Percentiles rank a stretch among this genome's conserved stretches.
Conservation (phyloP, 64 coral and sea anemone species). For the Montipora efflorescens region DNA sequence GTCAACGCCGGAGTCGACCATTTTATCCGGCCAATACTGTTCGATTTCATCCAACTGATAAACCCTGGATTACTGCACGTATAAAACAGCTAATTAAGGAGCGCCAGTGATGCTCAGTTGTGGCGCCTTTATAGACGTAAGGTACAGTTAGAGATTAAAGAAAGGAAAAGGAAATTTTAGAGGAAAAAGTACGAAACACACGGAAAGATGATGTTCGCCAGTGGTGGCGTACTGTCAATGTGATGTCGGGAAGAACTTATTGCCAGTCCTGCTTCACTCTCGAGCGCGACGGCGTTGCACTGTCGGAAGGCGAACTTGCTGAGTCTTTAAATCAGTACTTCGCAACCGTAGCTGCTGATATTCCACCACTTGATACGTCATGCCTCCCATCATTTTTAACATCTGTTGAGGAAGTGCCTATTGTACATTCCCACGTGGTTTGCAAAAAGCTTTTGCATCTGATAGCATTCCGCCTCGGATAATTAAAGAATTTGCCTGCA, state of each 20-base stretch:
- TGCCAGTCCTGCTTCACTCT: not conserved
- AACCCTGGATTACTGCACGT: conserved; percentile 53
- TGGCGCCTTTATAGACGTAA: conserved; percentile 29
- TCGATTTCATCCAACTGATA: conserved; percentile 55
- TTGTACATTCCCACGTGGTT: not conserved
- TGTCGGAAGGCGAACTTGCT: conserved; percentile 18
- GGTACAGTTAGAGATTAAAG: conserved; percentile 30
- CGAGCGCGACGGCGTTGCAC: not conserved
- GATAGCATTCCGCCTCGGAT: conserved; percentile 53
- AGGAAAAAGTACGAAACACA: conserved; percentile 22
- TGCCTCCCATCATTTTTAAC: conserved; percentile 41
- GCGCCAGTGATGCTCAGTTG: not conserved
- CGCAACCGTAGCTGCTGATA: conserved; percentile 23
- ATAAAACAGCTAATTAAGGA: conserved; percentile 45
- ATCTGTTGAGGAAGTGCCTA: not conserved
- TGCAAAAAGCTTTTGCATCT: conserved; percentile 1
- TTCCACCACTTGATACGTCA: conserved; percentile 38
- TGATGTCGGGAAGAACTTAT: conserved; percentile 14
- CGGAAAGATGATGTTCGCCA: conserved; percentile 23
- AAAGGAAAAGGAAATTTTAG: conserved; percentile 47
- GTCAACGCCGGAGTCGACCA: conserved; percentile 13
- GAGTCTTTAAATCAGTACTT: conserved; percentile 46
- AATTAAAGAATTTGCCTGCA: conserved; percentile 58
- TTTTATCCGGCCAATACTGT: conserved; percentile 36
- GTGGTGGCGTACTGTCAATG: conserved; percentile 63